These are phyloP conservation scores for Dicaeum eximium DNA, from an alignment of 2,113 vertebrate species.

Conservation along the genomic window DNA sequence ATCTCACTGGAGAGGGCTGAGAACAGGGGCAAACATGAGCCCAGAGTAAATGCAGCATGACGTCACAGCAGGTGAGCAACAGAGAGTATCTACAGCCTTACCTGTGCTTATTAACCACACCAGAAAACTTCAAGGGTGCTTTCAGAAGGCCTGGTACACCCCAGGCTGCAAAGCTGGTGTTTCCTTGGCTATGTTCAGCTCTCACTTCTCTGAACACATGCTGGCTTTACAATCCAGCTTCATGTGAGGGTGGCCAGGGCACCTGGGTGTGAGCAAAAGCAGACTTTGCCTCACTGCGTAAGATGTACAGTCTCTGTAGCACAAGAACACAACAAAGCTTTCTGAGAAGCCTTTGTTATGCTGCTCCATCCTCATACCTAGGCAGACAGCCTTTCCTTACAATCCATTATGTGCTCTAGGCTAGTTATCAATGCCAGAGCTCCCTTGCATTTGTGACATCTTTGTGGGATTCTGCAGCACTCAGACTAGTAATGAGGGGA, in stretches of 20 bases:
- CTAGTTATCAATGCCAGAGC: neutral
- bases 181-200: neutral
- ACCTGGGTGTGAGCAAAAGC: neutral
- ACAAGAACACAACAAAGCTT: neutral
- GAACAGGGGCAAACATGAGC: neutral
- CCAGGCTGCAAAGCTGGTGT: neutral
- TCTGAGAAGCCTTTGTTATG: neutral
- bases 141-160: neutral
- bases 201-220: neutral
- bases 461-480: neutral
- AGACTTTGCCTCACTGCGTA: neutral
- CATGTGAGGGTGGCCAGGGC: neutral
- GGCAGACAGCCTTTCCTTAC: neutral
- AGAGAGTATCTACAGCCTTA: neutral
- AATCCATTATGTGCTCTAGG: neutral
- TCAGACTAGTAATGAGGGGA: neutral
- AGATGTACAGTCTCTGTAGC: neutral
- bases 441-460: neutral
- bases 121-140: neutral
- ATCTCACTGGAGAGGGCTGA: neutral
- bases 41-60: neutral
- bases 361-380: neutral
- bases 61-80: neutral
- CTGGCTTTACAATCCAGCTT: neutral
- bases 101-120: neutral